These are phyloP conservation scores for Hipparchia semele DNA, from an alignment of 2,888 invertebrate genomes.

Conservation along the genomic window DNA sequence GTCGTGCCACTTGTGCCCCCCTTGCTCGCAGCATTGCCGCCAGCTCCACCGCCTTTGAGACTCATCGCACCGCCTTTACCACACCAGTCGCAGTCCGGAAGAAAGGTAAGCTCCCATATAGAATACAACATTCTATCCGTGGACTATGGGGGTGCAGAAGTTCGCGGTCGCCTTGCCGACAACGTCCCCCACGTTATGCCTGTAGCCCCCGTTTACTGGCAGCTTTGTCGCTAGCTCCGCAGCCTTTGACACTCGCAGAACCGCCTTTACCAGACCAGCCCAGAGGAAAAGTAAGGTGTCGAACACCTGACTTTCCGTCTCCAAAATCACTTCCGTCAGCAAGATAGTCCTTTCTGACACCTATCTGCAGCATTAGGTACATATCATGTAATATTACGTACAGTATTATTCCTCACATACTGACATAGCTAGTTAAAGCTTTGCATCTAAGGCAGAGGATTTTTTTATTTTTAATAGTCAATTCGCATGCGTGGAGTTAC, in stretches of 20 bases:
- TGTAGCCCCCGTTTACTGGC: constrained; percentile 70
- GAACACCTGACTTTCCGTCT: no score
- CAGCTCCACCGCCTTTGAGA: constrained; percentile 66
- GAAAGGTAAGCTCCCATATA: constrained; percentile 61
- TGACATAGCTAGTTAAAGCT: no score
- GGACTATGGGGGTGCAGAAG: constrained; percentile 76
- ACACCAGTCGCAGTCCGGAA: constrained; percentile 61
- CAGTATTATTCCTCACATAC: no score
- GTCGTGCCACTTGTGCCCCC: constrained; percentile 74
- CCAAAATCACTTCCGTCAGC: no score
- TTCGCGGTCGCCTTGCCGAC: constrained; percentile 70
- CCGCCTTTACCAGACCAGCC: constrained; percentile 67
- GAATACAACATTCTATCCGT: constrained; percentile 60
- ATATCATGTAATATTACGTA: no score
- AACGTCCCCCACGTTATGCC: constrained; percentile 61
- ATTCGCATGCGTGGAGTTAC: no score
- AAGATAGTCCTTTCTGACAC: no score
- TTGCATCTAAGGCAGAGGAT: no score
- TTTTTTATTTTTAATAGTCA: no score
- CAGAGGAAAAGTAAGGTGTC: constrained; percentile 64
- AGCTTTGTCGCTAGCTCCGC: constrained; percentile 70
- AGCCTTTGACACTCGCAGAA: constrained; percentile 69
- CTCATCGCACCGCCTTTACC: constrained; percentile 71
- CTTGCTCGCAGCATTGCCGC: constrained; percentile 71
- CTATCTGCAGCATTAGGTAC: no score